These are phyloP conservation scores for Drosophila hamatofila DNA, from an alignment of 2,888 invertebrate genomes.

Conservation along the genomic window DNA sequence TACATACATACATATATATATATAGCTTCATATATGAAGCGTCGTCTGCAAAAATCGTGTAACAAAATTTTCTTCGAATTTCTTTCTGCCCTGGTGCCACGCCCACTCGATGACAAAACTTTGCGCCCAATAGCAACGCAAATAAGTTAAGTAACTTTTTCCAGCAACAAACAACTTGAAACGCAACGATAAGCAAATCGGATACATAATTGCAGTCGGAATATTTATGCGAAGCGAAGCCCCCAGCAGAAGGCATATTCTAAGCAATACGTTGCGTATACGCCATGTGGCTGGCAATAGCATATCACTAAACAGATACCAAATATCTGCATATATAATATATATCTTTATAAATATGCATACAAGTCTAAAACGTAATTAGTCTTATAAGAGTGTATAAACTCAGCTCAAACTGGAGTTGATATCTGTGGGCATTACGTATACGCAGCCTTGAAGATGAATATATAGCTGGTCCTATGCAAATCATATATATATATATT, in stretches of 20 bases:
- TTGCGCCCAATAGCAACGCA: conserved; percentile 75
- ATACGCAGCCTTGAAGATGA: not conserved
- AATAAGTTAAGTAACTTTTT: conserved; percentile 76
- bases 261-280: conserved; percentile 15
- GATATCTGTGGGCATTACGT: not conserved
- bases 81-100: not conserved
- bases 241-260: not conserved
- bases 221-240: conserved; percentile 53
- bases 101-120: conserved; percentile 68
- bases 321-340: too few relatives aligned
- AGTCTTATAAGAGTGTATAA: not conserved
- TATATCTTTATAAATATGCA: too few relatives aligned
- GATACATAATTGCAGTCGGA: conserved; percentile 76
- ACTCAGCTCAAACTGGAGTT: not conserved
- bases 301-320: not conserved
- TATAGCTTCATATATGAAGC: conserved; percentile 3
- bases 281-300: conserved; percentile 1
- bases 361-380: not conserved
- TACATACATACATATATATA: not conserved
- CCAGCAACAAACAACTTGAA: conserved; percentile 36
- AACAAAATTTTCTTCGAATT: conserved; percentile 57
- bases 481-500: not conserved
- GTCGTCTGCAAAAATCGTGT: conserved; percentile 62
- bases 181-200: conserved; percentile 70
- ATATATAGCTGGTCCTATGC: not conserved